Base-by-base conservation (phyloP, 2,888 invertebrate genomes). In the Nemapogon koenigi region DNA sequence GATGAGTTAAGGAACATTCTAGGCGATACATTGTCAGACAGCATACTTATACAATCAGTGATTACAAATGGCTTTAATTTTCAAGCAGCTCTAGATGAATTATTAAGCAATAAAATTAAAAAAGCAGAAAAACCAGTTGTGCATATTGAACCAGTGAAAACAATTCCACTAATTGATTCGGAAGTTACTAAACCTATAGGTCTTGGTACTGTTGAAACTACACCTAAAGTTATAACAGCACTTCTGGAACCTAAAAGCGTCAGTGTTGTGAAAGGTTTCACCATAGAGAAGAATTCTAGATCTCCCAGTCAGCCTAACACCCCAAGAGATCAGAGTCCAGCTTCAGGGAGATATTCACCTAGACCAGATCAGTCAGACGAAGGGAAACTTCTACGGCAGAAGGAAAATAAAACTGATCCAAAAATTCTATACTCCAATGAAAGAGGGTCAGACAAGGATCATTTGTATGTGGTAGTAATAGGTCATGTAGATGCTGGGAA, bases 401-500 rank as follows among this genome's bases (percentile, higher is more conserved):
- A 71, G 42, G 84, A 86, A 42, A 82, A 70, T 31, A 85, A 81
- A 60, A 46, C 68, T 13, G 85, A 87, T 54, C 82, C 85, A 1
- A 59, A 80, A 28, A 71, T 73, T 29, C 81, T 88, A 47, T 94
- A 88, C 52, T 73, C 82, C 35, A 87, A 83, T 51, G 90, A 91
- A 56, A 84, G 94, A 47, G 87, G 89, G 1, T 81, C 83, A n/a
- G 84, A 84, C 11, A 97, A 97, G 57, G 90, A 90, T 25, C 88
- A 93, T 55, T 81, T 97, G 41, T 94, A 97, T 59, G 86, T 97
- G 75, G 92, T 96, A 43, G 93, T 94, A 7, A 89, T 93, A 60
- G 99, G 92, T 7, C 99, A 99, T 78, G 99, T 99, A 2, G 99
- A 97, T 80, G 96, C 96, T 22, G 97, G 97, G 0, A 97, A 97